A percentile compares a stretch with the other conserved stretches of the same genome.
These are phyloP conservation scores for Oncopeltus fasciatus DNA, from an alignment of 1,140 invertebrate genomes.

Conservation along the genomic window DNA sequence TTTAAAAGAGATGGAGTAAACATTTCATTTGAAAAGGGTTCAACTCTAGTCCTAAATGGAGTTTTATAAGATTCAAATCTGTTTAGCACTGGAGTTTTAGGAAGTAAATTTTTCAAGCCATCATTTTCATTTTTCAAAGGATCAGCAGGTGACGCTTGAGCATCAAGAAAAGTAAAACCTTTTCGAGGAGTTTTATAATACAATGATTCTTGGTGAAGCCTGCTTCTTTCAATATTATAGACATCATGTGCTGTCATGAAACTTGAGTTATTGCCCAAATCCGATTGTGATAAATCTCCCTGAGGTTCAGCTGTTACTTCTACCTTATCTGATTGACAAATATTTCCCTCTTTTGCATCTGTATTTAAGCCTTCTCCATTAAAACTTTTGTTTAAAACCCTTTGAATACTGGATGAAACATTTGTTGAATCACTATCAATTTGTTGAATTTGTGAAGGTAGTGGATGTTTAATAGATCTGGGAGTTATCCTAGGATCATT, in stretches of 20 bases:
- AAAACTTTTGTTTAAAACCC: background rate
- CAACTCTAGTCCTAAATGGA: background rate
- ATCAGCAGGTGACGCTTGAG: background rate
- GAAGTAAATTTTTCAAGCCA: background rate
- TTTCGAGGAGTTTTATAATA: conserved; percentile 10
- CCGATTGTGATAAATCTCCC: background rate
- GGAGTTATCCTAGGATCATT: background rate
- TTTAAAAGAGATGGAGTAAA: background rate
- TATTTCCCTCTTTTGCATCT: background rate
- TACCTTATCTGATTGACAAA: background rate
- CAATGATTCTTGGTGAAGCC: background rate
- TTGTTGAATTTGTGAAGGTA: background rate
- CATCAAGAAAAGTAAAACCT: background rate
- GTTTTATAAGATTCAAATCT: background rate
- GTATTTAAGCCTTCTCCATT: background rate
- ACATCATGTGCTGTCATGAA: conserved; percentile 12
- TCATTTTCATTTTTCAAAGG: background rate
- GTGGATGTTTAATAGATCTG: background rate
- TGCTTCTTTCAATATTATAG: background rate
- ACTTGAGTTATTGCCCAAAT: background rate
- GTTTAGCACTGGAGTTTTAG: background rate
- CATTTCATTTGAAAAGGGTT: background rate
- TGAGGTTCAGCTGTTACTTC: background rate
- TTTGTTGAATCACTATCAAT: background rate
- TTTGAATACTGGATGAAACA: background rate